phyloP scores from a whole-genome alignment of 2,888 invertebrate genomes.

The Tenthredo notha region DNA sequence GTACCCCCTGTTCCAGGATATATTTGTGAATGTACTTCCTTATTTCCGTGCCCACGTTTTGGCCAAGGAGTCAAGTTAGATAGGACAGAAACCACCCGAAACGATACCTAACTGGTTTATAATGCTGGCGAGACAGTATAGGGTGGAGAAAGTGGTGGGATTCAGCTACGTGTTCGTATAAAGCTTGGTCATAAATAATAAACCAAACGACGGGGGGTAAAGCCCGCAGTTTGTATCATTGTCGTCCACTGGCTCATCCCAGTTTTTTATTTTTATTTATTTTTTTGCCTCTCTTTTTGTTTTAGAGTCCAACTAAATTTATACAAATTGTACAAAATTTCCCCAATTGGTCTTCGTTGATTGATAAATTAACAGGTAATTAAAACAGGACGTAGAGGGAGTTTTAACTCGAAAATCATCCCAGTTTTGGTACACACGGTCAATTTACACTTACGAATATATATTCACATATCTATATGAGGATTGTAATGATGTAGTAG shows the following conservation, averaged over 20 bases:
- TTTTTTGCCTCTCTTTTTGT: not conserved
- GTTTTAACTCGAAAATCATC: not conserved
- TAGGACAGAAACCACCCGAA: slow-evolving; percentile 10
- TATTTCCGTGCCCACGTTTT: not conserved
- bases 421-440: not conserved
- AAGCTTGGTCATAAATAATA: slow-evolving; percentile 71
- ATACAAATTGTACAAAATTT: not conserved
- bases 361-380: too few species aligned
- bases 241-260: slow-evolving; percentile 52
- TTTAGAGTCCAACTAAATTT: not conserved
- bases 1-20: too few species aligned
- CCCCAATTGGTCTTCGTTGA: not conserved
- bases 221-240: slow-evolving; percentile 67
- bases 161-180: slow-evolving; percentile 60
- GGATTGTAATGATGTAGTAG: not conserved
- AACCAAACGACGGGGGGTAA: slow-evolving; percentile 58
- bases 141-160: slow-evolving; percentile 51
- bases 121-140: slow-evolving; percentile 59
- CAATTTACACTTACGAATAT: not conserved
- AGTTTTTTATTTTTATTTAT: not conserved
- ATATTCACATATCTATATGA: not conserved
- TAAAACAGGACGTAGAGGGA: not conserved
- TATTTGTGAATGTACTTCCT: not conserved
- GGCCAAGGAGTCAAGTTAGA: not conserved
- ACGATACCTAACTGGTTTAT: slow-evolving; percentile 63